Evolutionary conservation across 2,888 invertebrate genomes (phyloP), one percentile per base, ranked within the genome.

Genomic region (Eueremaeus valkanovi): DNA sequence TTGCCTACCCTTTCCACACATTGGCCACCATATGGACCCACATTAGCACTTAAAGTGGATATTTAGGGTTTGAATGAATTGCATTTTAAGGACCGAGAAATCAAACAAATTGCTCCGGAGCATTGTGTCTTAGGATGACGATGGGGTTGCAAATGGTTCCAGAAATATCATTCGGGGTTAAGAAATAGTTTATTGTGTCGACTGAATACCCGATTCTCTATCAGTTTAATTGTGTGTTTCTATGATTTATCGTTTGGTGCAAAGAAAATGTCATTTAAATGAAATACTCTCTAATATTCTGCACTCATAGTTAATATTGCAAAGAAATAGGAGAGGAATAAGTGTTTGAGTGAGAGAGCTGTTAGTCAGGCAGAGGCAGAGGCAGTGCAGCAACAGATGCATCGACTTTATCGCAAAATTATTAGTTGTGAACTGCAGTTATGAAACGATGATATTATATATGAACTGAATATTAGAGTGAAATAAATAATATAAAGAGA

Each of bases 321-420:
- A 66, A 66, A 66, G 18, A 66, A 21, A 24, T 24, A 36, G 29
- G 11, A 18, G n/a, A 63, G 9, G 21, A 31, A 36, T 40, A 21
- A 33, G 5, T n/a, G 18, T 21, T 40, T 21, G 29, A 40, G n/a
- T 63, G 33, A 63, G 63, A 24, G n/a, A 49, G n/a, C 18, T 8
- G 21, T 49, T 21, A 49, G 49, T 49, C 49, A n/a, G n/a, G 36
- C 36, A 36, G 36, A 36, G 36, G 58, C 18, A 18, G 24, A 58
- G 58, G 58, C 29, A 58, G 58, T 58, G 31, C 58, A 58, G 66
- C 66, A 66, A 66, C 66, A 66, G 66, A 66, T 66, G 66, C 66
- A 66, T 40, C 9, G 36, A 66, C 66, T 66, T 2, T 1, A 40
- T 66, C 29, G 58, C 24, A 31, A 66, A 66, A 66, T 66, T 66